Conservation (phyloP, 1,140 invertebrate species). For the Lordiphosa collinella region DNA sequence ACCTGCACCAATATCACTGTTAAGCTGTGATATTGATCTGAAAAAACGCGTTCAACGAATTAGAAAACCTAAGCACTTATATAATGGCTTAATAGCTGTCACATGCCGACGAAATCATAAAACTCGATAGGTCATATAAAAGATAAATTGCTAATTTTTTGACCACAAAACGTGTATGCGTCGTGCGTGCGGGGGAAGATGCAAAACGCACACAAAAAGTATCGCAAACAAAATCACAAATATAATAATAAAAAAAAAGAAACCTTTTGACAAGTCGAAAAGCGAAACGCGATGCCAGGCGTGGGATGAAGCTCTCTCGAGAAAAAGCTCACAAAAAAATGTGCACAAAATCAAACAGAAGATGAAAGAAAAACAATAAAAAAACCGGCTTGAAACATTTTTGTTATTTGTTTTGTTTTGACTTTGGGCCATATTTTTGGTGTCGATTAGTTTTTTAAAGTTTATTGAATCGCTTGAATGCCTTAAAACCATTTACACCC, state of each 20-base stretch:
- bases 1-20: too few species aligned
- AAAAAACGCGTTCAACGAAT: too few species aligned
- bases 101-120: background rate
- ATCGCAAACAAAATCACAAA: constrained; percentile 2
- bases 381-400: constrained; percentile 9
- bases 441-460: background rate
- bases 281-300: constrained; percentile 3
- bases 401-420: background rate
- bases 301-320: background rate
- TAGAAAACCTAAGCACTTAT: constrained; percentile 2
- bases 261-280: constrained; percentile 12
- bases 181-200: background rate
- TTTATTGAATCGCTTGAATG: constrained; percentile 7
- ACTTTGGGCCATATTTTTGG: constrained; percentile 10
- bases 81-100: constrained; percentile 11
- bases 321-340: background rate
- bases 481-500: constrained; percentile 12
- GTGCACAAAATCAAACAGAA: constrained; percentile 7
- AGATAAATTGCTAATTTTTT: constrained; percentile 11
- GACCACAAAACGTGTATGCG: background rate
- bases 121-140: background rate
- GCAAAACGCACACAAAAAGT: constrained; percentile 1
- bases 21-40: too few species aligned
- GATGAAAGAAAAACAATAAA: constrained; percentile 7
- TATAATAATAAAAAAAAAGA: constrained; percentile 1